Base-by-base conservation (phyloP, 2,888 invertebrate species). In the Polyommatus icarus region DNA sequence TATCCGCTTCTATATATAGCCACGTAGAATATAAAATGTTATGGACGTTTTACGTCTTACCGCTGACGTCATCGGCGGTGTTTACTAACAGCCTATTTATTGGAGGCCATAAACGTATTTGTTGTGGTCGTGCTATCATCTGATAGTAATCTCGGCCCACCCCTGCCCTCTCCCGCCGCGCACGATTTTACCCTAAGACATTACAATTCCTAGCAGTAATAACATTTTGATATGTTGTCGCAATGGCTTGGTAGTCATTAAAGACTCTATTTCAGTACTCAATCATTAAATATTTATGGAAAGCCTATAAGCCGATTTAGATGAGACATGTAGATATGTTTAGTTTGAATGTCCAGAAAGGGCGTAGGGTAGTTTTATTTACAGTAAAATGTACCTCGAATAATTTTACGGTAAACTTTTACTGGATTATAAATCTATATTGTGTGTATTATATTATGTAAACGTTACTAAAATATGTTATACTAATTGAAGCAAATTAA, bases 101-200 rank as follows among this genome's bases (percentile, higher is more conserved):
- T 59, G 20, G n/a, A 59, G 20, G 24, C 61, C 61, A 61, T 61
- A 10, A 61, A 61, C 61, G 20, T 61, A 24, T 61, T 61, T 24
- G 61, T 61, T 24, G 61, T 24, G 61, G 24, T 61, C 24, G 12
- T 20, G 24, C 24, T 12, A 61, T 59, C 59, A 59, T 59, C 59
- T 59, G 59, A 59, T 59, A 59, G 59, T 59, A 59, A 59, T 59
- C 59, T 59, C 20, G 59, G 20, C 7, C 59, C 59, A n/a, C 59
- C 59, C 10, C 59, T 54, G 54, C 15, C 18, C 54, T 3, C 18
- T 18, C 20, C 20, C n/a, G n/a, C 20, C 20, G n/a, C 20, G 20
- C 59, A 7, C 8, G 7, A 8, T 20, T 3, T 59, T 57, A 18
- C 20, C 3, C 50, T 15, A 54, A 4, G 59, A 20, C 20, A 59